Base-by-base conservation (phyloP, 2,888 invertebrate species). In the Heteromyza rotundicornis region DNA sequence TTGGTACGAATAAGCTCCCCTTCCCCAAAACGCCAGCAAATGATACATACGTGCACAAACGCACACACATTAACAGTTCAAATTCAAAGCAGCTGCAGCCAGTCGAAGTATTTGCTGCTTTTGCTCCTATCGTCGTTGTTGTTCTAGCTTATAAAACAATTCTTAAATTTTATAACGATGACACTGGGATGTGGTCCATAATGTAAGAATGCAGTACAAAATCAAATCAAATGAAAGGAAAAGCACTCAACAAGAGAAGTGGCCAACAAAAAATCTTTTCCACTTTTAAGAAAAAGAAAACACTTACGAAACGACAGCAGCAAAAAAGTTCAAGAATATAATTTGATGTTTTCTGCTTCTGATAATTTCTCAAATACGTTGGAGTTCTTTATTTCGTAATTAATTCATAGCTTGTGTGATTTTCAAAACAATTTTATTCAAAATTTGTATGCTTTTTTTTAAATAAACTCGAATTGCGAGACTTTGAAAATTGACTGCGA, bases 151-250 rank as follows among this genome's bases (percentile, higher is more conserved):
- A n/a, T n/a, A 36, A 32, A 60, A 60, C 14, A 55, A 50, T 60
- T 40, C 8, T 12, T 49, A 36, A 54, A 47, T 35, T 60, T 49
- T 32, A 8, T 49, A 55, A 55, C 35, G 60, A 60, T 60, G 54
- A 68, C 74, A 74, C 63, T 68, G 67, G 72, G n/a, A n/a, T n/a
- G n/a, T n/a, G n/a, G n/a, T n/a, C n/a, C 67, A 70, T 66, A 72
- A 72, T 70, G 67, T 50, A 62, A 72, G 68, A 73, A 74, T 70
- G 72, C 71, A 65, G 72, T 63, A 60, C 62, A 74, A 64, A 65
- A 52, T 62, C 53, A 68, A 66, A 65, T 10, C 57, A 50, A 59
- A 62, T 52, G 20, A 62, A 54, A 40, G 62, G 36, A 68, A 57
- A 53, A 62, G 44, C 56, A 64, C n/a, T n/a, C 32, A 50, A 57